Evolutionary conservation across 2,888 invertebrate genomes (phyloP), one percentile per base, ranked within the genome.

Genomic region (Nephrotoma appendiculata): DNA sequence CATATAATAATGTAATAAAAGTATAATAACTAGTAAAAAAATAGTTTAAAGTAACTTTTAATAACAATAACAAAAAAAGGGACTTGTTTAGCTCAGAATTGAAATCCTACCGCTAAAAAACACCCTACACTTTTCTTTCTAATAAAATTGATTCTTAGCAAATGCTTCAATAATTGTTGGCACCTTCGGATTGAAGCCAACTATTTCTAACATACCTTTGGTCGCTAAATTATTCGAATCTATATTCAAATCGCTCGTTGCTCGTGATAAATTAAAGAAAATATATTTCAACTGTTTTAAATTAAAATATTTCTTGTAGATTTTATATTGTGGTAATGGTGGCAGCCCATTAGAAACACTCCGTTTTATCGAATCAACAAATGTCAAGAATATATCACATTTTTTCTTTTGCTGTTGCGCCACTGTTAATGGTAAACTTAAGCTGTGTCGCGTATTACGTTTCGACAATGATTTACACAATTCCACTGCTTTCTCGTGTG

Each of bases 91-190:
- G 9, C 19, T 31, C 2, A 31, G 19, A 71, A 52, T 52, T 57
- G 4, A 4, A 6, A 57, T 57, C 15, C 5, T 6, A 5, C 11
- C 12, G 48, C n/a, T 52, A n/a, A 11, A 52, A n/a, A 52, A 52
- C 15, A 12, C n/a, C 6, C 15, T 19, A 57, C 19, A 57, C n/a
- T 57, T 57, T 31, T 31, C 31, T 31, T 19, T 87, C 52, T 86
- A 87, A 11, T n/a, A 45, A 45, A 89, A 90, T 88, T 87, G 88
- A 87, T 87, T 88, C 7, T 91, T 89, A 12, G 92, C 92, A 89
- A 93, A 93, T 83, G 92, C 92, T 88, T 92, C 91, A 87, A 94
- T 92, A 85, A 93, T 88, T 88, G 90, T 90, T 45, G 92, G 91
- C 87, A 93, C 92, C 87, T 92, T 90, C 52, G 91, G 91, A 88